Percentiles rank a stretch among this genome's conserved stretches.
phyloP scores from a whole-genome alignment of 2,888 invertebrate species.

The Pristionchus fissidentatus region DNA sequence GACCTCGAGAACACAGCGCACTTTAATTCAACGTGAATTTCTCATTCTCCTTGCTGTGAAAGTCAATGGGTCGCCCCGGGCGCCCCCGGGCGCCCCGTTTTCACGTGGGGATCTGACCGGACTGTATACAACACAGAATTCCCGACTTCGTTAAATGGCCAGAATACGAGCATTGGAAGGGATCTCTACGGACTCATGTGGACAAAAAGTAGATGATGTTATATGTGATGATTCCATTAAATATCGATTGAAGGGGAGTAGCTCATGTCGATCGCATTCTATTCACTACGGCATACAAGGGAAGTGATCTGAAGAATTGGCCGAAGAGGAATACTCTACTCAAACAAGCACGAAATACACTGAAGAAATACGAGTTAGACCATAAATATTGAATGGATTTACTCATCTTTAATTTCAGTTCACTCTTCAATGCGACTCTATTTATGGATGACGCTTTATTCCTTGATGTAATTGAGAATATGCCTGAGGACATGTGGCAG shows the following conservation, averaged over 20 bases:
- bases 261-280: slow-evolving; percentile 60
- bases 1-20: too few species aligned
- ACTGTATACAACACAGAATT: slow-evolving; percentile 46
- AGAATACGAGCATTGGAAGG: slow-evolving; percentile 68
- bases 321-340: slow-evolving; percentile 62
- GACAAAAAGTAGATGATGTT: slow-evolving; percentile 41
- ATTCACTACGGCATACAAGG: slow-evolving; percentile 66
- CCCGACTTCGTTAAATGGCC: slow-evolving; percentile 68
- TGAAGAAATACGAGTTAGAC: slow-evolving; percentile 67
- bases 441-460: slow-evolving; percentile 71
- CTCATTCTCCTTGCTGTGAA: too few species aligned
- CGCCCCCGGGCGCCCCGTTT: too few species aligned
- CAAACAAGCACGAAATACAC: slow-evolving; percentile 63
- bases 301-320: slow-evolving; percentile 63
- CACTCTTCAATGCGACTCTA: slow-evolving; percentile 65
- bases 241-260: neutral
- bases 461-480: slow-evolving; percentile 71
- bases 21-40: too few species aligned
- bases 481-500: slow-evolving; percentile 71
- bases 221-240: neutral
- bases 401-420: neutral
- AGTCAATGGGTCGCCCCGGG: too few species aligned
- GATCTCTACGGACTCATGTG: slow-evolving; percentile 59
- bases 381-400: neutral
- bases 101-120: too few species aligned